Percentiles rank a stretch among this genome's conserved stretches.
Evolutionary conservation across 2,888 invertebrate genomes (phyloP).

Genomic region (Priocnemis perturbator): DNA sequence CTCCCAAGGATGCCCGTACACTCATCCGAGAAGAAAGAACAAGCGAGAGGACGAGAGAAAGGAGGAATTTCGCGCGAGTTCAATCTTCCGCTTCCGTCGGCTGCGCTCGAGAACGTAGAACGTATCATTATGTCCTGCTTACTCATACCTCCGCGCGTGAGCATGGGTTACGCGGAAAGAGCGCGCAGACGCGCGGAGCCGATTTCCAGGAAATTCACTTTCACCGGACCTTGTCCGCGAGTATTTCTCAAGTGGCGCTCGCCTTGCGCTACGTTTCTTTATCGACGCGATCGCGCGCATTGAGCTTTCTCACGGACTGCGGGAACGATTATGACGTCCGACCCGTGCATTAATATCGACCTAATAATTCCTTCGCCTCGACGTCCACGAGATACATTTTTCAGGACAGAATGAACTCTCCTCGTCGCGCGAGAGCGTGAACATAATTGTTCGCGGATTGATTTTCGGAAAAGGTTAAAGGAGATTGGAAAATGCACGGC

Average conservation of each 20-base stretch:
- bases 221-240: conserved; percentile 63
- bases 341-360: background rate
- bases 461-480: too few species aligned
- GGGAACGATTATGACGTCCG: background rate
- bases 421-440: too few species aligned
- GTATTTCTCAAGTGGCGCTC: conserved; percentile 41
- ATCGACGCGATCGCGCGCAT: background rate
- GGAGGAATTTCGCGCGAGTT: conserved; percentile 1
- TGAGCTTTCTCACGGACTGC: background rate
- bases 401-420: too few species aligned
- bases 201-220: conserved; percentile 73
- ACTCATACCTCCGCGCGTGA: background rate
- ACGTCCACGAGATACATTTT: too few species aligned
- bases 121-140: conserved; percentile 41
- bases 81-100: conserved; percentile 6
- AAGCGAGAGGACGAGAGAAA: too few species aligned
- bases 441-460: too few species aligned
- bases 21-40: too few species aligned
- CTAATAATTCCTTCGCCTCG: too few species aligned
- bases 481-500: too few species aligned
- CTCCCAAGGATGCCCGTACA: too few species aligned
- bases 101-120: conserved; percentile 24
- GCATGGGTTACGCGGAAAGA: conserved; percentile 47
- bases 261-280: conserved; percentile 1
- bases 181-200: conserved; percentile 56